Percentiles rank a stretch among this genome's conserved stretches.
Evolutionary conservation across 1,140 invertebrate species (phyloP).

Genomic region (Agraylea sexmaculata): DNA sequence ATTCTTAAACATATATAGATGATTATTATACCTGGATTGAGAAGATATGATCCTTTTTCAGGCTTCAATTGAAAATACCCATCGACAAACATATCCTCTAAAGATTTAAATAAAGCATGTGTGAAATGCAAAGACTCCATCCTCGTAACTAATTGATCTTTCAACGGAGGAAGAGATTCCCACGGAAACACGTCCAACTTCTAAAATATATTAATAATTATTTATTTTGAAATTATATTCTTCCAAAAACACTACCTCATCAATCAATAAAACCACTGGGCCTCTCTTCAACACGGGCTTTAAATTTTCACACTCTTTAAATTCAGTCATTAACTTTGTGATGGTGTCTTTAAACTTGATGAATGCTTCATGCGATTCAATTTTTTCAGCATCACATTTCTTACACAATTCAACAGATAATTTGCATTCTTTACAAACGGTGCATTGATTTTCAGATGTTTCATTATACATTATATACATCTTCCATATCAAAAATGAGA

Average conservation of each 20-base stretch:
- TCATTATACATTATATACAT: constrained; percentile 13
- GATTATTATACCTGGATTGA: constrained; percentile 38
- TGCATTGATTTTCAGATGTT: constrained; percentile 14
- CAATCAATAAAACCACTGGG: constrained; percentile 50
- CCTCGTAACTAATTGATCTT: constrained; percentile 50
- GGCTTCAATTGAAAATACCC: constrained; percentile 33
- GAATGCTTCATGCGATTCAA: constrained; percentile 32
- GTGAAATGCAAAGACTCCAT: constrained; percentile 62
- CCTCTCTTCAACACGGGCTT: constrained; percentile 36
- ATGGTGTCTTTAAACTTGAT: constrained; percentile 35
- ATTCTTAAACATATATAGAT: too few species aligned
- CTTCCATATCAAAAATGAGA: constrained; percentile 14
- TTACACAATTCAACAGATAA: constrained; percentile 31
- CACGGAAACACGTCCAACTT: constrained; percentile 60
- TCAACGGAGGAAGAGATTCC: constrained; percentile 55
- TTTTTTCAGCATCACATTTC: constrained; percentile 37
- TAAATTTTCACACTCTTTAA: constrained; percentile 29
- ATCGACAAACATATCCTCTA: constrained; percentile 43
- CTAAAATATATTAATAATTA: constrained; percentile 32
- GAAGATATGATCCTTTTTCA: constrained; percentile 32
- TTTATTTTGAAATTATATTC: constrained; percentile 1
- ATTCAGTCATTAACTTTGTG: constrained; percentile 29
- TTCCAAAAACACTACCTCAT: constrained; percentile 40
- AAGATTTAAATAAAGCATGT: constrained; percentile 50
- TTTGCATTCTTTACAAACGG: constrained; percentile 18